phyloP scores from a whole-genome alignment of 2,888 invertebrate genomes.

The Rugalucina vietnamica region DNA sequence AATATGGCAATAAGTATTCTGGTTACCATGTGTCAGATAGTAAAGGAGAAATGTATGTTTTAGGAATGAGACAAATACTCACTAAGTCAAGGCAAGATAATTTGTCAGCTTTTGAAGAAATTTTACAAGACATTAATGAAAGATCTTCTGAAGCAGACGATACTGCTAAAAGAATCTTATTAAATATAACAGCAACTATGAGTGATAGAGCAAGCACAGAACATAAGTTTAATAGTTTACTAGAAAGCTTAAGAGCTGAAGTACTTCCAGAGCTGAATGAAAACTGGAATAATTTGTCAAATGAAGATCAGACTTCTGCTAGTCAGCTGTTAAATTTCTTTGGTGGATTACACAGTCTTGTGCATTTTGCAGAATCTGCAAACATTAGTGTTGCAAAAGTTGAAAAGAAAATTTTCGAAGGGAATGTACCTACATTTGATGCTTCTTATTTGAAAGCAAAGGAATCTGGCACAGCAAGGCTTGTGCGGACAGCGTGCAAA shows the following conservation, averaged over 20 bases:
- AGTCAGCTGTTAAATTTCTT: constrained; percentile 60
- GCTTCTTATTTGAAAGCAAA: constrained; percentile 27
- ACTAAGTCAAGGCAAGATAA: constrained; percentile 20
- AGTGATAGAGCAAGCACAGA: constrained; percentile 41
- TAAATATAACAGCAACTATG: constrained; percentile 47
- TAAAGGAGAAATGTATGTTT: constrained; percentile 34
- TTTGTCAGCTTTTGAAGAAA: constrained; percentile 28
- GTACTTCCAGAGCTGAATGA: constrained; percentile 49
- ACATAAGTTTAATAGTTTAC: constrained; percentile 48
- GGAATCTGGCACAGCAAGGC: constrained; percentile 45
- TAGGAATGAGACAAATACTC: constrained; percentile 28
- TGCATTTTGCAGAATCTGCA: constrained; percentile 57
- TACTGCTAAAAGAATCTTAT: constrained; percentile 9
- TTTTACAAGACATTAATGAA: constrained; percentile 35
- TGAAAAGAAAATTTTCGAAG: constrained; percentile 43
- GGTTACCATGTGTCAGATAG: constrained; percentile 42
- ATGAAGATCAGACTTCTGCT: constrained; percentile 32
- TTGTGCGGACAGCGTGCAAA: constrained; percentile 41
- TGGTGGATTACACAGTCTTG: constrained; percentile 62
- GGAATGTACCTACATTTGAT: constrained; percentile 34
- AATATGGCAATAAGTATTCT: constrained; percentile 39
- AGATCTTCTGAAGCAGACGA: not conserved
- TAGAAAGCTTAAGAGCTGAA: constrained; percentile 39
- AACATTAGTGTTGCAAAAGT: constrained; percentile 11
- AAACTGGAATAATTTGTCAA: constrained; percentile 45